These are phyloP conservation scores for Triplophysa bombifrons DNA, from an alignment of 2,797 vertebrate genomes.

Conservation along the genomic window DNA sequence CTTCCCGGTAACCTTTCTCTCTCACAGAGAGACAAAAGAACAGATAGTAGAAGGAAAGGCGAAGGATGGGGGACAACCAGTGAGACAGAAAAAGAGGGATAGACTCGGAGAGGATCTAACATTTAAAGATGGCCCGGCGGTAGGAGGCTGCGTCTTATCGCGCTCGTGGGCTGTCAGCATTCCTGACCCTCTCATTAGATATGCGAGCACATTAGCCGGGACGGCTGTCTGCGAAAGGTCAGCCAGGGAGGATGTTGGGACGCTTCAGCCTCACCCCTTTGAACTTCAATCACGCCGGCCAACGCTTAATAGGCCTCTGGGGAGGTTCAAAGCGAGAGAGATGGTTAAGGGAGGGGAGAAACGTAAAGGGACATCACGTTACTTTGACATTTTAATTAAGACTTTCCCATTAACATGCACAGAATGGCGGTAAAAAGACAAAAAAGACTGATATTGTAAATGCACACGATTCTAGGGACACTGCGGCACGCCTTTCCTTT, in stretches of 20 bases:
- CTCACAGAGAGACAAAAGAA: slow-evolving; percentile 61
- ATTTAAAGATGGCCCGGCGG: slow-evolving; percentile 59
- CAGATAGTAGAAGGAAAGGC: slow-evolving; percentile 55
- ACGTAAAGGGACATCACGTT: slow-evolving; percentile 81
- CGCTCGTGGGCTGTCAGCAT: slow-evolving; percentile 59
- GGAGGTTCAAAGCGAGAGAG: slow-evolving; percentile 77
- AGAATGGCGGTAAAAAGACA: slow-evolving; percentile 61
- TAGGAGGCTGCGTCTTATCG: slow-evolving; percentile 74
- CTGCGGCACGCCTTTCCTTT: slow-evolving; percentile 1
- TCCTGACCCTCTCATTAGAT: slow-evolving; percentile 79
- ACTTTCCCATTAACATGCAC: slow-evolving; percentile 78
- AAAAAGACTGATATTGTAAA: slow-evolving; percentile 67
- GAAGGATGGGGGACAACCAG: slow-evolving; percentile 32
- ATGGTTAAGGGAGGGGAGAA: slow-evolving; percentile 61
- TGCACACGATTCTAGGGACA: slow-evolving; percentile 63
- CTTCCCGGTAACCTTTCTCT: slow-evolving; percentile 78
- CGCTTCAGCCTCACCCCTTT: slow-evolving; percentile 79
- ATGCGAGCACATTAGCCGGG: slow-evolving; percentile 80
- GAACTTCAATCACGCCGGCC: slow-evolving; percentile 84
- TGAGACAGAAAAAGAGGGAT: slow-evolving; percentile 22
- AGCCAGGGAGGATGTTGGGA: slow-evolving; percentile 78
- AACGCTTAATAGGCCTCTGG: slow-evolving; percentile 80
- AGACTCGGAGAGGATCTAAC: slow-evolving; percentile 60
- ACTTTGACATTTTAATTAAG: slow-evolving; percentile 88
- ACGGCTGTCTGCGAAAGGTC: slow-evolving; percentile 83